Evolutionary conservation across 1,140 invertebrate species (phyloP).

Genomic region (Bombus turneri): DNA sequence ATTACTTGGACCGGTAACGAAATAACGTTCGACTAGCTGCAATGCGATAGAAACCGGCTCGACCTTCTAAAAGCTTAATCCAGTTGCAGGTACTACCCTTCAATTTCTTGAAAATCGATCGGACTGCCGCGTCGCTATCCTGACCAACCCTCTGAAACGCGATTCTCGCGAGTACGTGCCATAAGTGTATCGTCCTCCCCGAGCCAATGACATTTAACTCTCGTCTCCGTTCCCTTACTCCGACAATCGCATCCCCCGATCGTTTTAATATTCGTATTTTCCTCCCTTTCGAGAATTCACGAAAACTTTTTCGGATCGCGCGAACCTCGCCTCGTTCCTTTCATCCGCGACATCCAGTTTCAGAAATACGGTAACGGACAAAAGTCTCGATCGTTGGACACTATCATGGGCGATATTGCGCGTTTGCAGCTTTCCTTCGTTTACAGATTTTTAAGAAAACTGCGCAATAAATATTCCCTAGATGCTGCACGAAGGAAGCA

Average conservation of each 20-base stretch:
- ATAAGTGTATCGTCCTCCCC: neutral
- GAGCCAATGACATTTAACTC: neutral
- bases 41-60: neutral
- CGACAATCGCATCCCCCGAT: too few relatives aligned
- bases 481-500: too few relatives aligned
- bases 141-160: slow-evolving; percentile 22
- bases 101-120: slow-evolving; percentile 31
- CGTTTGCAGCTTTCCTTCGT: too few relatives aligned
- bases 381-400: too few relatives aligned
- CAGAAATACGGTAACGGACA: too few relatives aligned
- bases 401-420: too few relatives aligned
- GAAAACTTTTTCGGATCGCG: too few relatives aligned
- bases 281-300: too few relatives aligned
- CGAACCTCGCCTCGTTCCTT: too few relatives aligned
- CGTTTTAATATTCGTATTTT: too few relatives aligned
- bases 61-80: slow-evolving; percentile 24
- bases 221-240: neutral
- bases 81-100: slow-evolving; percentile 17
- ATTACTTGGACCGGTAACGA: neutral
- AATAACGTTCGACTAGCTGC: neutral
- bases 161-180: neutral
- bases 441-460: too few relatives aligned
- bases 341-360: too few relatives aligned
- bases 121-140: neutral
- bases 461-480: fast-evolving